Base-by-base conservation (phyloP, 2,888 invertebrate species). In the Drosophila mercatorum region DNA sequence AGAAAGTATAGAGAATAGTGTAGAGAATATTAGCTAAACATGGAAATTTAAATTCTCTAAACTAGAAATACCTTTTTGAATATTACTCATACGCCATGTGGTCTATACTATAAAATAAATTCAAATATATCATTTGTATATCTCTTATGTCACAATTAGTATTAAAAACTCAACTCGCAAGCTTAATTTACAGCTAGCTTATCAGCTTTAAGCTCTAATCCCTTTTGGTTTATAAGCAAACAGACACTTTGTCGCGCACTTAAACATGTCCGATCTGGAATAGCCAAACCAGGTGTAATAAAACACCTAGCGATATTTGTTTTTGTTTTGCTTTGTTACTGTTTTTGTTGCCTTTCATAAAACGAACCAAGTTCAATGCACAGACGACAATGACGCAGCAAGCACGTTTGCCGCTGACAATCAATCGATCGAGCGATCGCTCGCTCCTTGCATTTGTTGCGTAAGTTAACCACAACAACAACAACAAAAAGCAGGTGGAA, bases 361-460 rank as follows among this genome's bases (percentile, higher is more conserved):
- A 49, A 31, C 67, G 57, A 61, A 14, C 56, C 81, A 86, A 69
- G 83, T 86, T 86, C 84, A 82, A 86, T 86, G 82, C 81, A 72
- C 82, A 82, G 84, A 62, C 70, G 67, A 53, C 58, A 59, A 73
- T 87, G 87, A 87, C 84, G 87, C 72, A 75, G 72, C 72, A 65
- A 73, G 61, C 64, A 60, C 52, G 57, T 60, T 57, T 49, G 67
- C 62, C 22, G 57, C 22, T 63, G 79, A 47, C 41, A 69, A 80
- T 75, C 72, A 62, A 74, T 55, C 41, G 28, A 41, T 55, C 34
- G 40, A 28, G 6, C 11, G 55, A 76, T 75, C 72, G 61, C 65
- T 80, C 83, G 66, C 47, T 57, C 74, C 56, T 61, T 82, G 83
- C 81, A 78, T 81, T 83, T 70, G 43, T 82, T 86, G 81, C 78